phyloP scores from a whole-genome alignment of 64 coral and sea anemone species.

The Stylophora pistillata region DNA sequence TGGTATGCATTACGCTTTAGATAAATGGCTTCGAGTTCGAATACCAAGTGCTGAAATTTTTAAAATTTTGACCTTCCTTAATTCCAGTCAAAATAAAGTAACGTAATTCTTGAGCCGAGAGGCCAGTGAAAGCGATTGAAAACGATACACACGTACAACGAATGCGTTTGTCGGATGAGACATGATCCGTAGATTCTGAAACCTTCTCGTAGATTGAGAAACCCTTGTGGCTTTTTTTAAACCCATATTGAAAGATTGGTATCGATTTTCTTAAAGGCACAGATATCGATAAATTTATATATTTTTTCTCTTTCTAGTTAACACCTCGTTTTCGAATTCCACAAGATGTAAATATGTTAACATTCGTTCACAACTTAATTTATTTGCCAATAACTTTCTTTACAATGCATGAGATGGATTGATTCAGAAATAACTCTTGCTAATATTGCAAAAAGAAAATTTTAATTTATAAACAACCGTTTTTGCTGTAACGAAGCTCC shows the following conservation, averaged over 20 bases:
- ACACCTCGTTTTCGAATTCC: background rate
- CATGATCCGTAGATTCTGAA: background rate
- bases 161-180: background rate
- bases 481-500: background rate
- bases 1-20: too few relatives aligned
- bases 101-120: background rate
- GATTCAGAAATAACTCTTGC: background rate
- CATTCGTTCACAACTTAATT: background rate
- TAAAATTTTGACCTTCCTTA: too few relatives aligned
- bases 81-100: too few relatives aligned
- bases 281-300: background rate
- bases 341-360: background rate
- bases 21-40: too few relatives aligned
- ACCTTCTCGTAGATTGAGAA: background rate
- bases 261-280: background rate
- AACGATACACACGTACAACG: background rate
- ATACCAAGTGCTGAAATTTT: too few relatives aligned
- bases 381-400: background rate
- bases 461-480: conserved; percentile 14
- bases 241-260: background rate
- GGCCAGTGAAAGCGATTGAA: background rate
- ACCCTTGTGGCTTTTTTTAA: background rate
- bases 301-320: background rate
- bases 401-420: background rate
- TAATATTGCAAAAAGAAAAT: background rate